Evolutionary conservation across 2,888 invertebrate species (phyloP), one percentile per base, ranked within the genome.

Genomic region (Chydorus sphaericus): DNA sequence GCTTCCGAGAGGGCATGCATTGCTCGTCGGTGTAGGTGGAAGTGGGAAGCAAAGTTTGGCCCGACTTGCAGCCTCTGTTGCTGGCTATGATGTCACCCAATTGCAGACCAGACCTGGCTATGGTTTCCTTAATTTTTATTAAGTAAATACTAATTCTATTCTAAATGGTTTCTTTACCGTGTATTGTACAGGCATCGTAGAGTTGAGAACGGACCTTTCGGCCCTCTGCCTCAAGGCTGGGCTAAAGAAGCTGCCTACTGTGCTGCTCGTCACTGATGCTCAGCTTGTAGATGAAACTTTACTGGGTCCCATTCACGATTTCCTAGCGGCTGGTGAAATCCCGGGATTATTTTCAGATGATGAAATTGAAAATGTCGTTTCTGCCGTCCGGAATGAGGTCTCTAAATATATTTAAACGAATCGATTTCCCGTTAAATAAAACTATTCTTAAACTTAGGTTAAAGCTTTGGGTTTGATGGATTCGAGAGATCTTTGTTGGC

Each of bases 261-360:
- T 94, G 79, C 94, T 96, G 68, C 73, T 96, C 16, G 91, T 96
- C 88, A 94, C 94, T 0, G 96, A 96, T 69, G 93, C 94, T 6
- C 94, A 96, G 74, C 89, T 96, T 1, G 85, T 92, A 0, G 92
- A 91, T 67, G 96, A 96, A 72, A 85, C 88, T 66, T 96, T 94
- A 70, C 73, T 96, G 57, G 94, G 96, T 10, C 77, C 94, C 26
- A 92, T 96, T 62, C 96, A 96, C 67, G 94, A 96, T 70, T 80
- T 96, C 76, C 70, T 96, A 57, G 91, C 94, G 23, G 91, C 93
- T 14, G 94, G 96, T 31, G 96, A 96, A 75, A 87, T 96, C 51
- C 88, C 93, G 1, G 94, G 94, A 67, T 77, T 96, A 64, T 92
- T 94, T 66, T 84, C 92, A 16, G 94, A 96, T 68, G 94, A 96